Conservation (phyloP, 2,797 vertebrate species). For the Sebastes hubbsi region DNA sequence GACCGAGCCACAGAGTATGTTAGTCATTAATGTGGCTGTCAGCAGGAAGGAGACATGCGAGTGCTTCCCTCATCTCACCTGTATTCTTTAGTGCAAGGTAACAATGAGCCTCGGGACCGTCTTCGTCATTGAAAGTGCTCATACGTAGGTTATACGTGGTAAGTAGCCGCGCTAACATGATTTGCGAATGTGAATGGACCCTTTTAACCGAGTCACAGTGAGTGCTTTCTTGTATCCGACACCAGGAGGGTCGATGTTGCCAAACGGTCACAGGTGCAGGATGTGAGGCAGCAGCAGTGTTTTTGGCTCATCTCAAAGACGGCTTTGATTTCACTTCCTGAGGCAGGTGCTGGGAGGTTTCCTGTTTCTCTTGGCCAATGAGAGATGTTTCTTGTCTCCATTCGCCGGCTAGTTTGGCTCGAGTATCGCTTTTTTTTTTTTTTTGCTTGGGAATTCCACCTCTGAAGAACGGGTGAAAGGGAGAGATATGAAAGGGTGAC, state of each 20-base stretch:
- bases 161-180: slow-evolving; percentile 12
- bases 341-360: slow-evolving; percentile 74
- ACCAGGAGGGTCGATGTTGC: slow-evolving; percentile 47
- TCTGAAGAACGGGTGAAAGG: slow-evolving; percentile 39
- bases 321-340: slow-evolving; percentile 76
- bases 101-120: background rate
- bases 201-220: slow-evolving; percentile 53
- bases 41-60: background rate
- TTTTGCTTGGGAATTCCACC: slow-evolving; percentile 41
- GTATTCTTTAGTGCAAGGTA: background rate
- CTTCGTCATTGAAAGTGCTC: slow-evolving; percentile 7
- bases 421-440: slow-evolving; percentile 14
- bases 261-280: slow-evolving; percentile 76
- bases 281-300: slow-evolving; percentile 55
- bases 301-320: slow-evolving; percentile 69
- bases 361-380: slow-evolving; percentile 65
- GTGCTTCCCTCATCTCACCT: background rate
- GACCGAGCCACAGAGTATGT: background rate
- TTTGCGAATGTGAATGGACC: slow-evolving; percentile 49
- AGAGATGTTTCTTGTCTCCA: slow-evolving; percentile 61
- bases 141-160: slow-evolving; percentile 10
- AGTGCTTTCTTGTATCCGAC: slow-evolving; percentile 53
- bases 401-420: slow-evolving; percentile 42
- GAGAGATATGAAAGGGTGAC: slow-evolving; percentile 38
- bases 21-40: slow-evolving; percentile 45